phyloP scores from a whole-genome alignment of 2,888 invertebrate species.

The Plebejus argus region DNA sequence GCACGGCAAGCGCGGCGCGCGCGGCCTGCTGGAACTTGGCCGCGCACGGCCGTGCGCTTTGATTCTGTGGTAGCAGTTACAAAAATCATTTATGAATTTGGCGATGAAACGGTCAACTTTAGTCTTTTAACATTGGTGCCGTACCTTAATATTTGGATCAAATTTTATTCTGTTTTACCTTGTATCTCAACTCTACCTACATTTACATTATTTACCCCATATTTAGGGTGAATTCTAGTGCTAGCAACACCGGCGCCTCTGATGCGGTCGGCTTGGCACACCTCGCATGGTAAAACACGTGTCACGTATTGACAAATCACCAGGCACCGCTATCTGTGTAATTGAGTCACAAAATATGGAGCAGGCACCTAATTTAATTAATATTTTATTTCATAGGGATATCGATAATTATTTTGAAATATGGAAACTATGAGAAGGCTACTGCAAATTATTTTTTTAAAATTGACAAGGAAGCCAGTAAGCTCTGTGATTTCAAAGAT shows the following conservation, averaged over 20 bases:
- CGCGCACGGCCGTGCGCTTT: too few relatives aligned
- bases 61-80: too few relatives aligned
- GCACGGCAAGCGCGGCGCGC: too few relatives aligned
- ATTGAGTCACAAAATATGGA: slow-evolving; percentile 30
- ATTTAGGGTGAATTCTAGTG: slow-evolving; percentile 30
- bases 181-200: not conserved
- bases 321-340: slow-evolving; percentile 38
- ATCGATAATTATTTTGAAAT: not conserved
- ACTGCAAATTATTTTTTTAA: not conserved
- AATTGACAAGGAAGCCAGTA: not conserved
- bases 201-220: not conserved
- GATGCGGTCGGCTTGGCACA: slow-evolving; percentile 36
- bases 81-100: too few relatives aligned
- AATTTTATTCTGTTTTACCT: not conserved
- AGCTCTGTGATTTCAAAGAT: not conserved
- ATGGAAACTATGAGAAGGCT: not conserved
- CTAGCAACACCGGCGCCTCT: slow-evolving; percentile 33
- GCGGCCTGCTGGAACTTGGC: too few relatives aligned
- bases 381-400: not conserved
- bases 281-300: slow-evolving; percentile 44
- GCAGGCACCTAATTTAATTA: slow-evolving; percentile 1
- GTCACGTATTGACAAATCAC: slow-evolving; percentile 40
- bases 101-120: too few relatives aligned
- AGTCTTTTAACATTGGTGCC: too few relatives aligned
- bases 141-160: not conserved